A percentile compares a stretch with the other conserved stretches of the same genome.
These are phyloP conservation scores for Ctenomys sociabilis DNA, from an alignment of 2,113 vertebrate genomes.

Conservation along the genomic window DNA sequence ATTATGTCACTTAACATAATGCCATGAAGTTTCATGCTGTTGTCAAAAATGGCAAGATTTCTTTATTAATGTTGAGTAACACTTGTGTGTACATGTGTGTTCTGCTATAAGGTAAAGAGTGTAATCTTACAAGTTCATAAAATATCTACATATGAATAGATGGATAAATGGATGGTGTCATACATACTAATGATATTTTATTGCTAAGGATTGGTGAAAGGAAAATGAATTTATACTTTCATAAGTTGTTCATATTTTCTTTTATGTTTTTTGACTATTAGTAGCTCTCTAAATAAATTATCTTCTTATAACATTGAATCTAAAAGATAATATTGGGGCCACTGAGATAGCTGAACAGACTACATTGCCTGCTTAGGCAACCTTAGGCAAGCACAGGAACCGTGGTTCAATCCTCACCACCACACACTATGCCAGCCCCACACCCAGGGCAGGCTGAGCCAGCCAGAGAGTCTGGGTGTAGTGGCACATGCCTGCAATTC, in stretches of 20 bases:
- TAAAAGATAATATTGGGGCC: background rate
- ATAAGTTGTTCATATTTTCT: background rate
- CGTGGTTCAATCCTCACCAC: too few species aligned
- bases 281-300: background rate
- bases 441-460: too few species aligned
- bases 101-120: background rate
- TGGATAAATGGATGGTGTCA: background rate
- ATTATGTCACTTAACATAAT: background rate
- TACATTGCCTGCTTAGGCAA: too few species aligned
- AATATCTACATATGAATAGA: background rate
- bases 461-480: too few species aligned
- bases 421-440: too few species aligned
- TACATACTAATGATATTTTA: background rate
- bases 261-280: background rate
- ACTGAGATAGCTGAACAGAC: too few species aligned
- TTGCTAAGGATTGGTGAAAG: background rate
- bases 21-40: background rate
- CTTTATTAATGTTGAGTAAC: too few species aligned
- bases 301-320: background rate
- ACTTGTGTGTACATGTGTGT: background rate
- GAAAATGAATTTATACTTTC: background rate
- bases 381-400: too few species aligned
- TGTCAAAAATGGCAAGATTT: background rate
- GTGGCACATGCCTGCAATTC: too few species aligned
- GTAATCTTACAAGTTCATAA: background rate